Percentiles rank a stretch among this genome's conserved stretches.
Conservation (phyloP, 2,888 invertebrate species). For the Lochmaea crataegi region DNA sequence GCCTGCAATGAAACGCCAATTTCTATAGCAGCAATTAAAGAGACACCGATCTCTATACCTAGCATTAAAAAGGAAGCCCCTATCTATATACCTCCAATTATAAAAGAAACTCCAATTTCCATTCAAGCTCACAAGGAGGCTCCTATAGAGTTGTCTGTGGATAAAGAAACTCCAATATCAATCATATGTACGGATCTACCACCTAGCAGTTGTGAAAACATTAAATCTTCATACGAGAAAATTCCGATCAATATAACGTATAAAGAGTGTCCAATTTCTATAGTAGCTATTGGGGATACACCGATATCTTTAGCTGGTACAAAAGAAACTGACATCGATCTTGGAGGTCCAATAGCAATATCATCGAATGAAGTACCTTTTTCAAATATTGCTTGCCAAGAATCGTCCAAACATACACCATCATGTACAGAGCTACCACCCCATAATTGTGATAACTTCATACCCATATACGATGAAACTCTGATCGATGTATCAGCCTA, state of each 20-base stretch:
- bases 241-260: neutral
- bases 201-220: too few species aligned
- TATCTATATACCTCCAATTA: neutral
- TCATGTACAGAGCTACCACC: too few species aligned
- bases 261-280: conserved; percentile 4
- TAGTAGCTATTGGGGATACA: neutral
- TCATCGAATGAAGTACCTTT: neutral
- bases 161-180: neutral
- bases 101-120: conserved; percentile 9
- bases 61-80: neutral
- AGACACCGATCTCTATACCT: neutral
- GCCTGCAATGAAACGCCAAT: neutral
- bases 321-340: neutral
- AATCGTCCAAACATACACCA: neutral
- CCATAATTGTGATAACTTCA: too few species aligned
- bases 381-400: neutral
- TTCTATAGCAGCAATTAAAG: neutral
- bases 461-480: too few species aligned
- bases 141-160: neutral
- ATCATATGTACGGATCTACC: too few species aligned
- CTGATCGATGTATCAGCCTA: neutral
- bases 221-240: neutral
- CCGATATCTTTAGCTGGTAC: neutral
- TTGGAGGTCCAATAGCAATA: neutral
- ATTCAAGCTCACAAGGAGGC: neutral